phyloP scores from a whole-genome alignment of 2,113 vertebrate species.

The Nansenia antarctica region DNA sequence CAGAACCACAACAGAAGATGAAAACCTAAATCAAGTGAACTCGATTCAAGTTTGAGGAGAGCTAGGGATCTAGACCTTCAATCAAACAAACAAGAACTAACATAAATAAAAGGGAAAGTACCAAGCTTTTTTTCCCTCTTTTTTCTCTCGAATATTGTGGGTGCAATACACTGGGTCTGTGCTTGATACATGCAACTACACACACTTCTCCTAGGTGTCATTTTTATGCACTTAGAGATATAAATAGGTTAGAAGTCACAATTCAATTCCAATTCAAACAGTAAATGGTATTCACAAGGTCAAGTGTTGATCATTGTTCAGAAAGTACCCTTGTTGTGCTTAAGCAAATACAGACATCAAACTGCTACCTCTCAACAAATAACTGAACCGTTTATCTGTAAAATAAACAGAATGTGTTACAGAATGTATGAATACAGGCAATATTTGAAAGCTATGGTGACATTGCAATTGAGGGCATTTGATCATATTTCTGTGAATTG shows the following conservation, averaged over 20 bases:
- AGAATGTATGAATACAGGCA: slow-evolving; percentile 22
- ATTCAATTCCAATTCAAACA: slow-evolving; percentile 52
- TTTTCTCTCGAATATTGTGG: not conserved
- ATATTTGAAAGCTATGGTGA: slow-evolving; percentile 35
- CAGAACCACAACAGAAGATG: slow-evolving; percentile 20
- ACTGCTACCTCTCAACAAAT: slow-evolving; percentile 10
- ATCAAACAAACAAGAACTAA: slow-evolving; percentile 25
- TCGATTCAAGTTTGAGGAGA: slow-evolving; percentile 14
- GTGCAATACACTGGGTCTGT: slow-evolving; percentile 6
- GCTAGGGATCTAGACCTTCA: slow-evolving; percentile 13
- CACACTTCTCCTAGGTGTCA: slow-evolving; percentile 1
- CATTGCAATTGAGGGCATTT: slow-evolving; percentile 13
- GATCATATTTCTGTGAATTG: slow-evolving; percentile 14
- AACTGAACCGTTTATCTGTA: not conserved
- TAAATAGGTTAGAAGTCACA: slow-evolving; percentile 40
- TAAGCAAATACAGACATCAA: slow-evolving; percentile 12
- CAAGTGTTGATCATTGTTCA: not conserved
- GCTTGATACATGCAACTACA: slow-evolving; percentile 15
- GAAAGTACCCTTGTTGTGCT: slow-evolving; percentile 1
- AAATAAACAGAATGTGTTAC: not conserved
- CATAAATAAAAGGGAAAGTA: slow-evolving; percentile 34
- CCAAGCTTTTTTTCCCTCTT: slow-evolving; percentile 23
- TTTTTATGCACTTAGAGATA: slow-evolving; percentile 26
- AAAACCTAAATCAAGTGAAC: not conserved
- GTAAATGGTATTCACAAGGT: slow-evolving; percentile 43